Base-by-base conservation (phyloP, 2,113 vertebrate genomes). In the Brachyistius frenatus region DNA sequence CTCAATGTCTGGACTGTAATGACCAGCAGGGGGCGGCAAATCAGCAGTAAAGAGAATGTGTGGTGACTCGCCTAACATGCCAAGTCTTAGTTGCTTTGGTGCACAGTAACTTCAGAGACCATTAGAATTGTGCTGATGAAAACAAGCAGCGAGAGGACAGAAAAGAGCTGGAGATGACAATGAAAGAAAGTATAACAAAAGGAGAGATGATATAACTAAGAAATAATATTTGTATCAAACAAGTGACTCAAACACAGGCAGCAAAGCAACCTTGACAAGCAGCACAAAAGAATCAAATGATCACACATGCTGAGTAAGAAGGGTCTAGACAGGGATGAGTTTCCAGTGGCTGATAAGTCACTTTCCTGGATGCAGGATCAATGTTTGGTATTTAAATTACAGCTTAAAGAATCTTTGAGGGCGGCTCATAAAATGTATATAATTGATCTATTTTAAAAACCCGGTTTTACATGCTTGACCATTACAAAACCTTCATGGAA, bases 11-110 rank as follows among this genome's bases (percentile, higher is more conserved):
- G 35, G 50, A 77, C 55, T 66, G 49, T 35, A 78, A 32, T 39
- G 67, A 66, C 86, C 90, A 91, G 80, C 84, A 91, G 92, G 72
- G 64, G 88, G 87, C 16, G 47, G 86, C 85, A 90, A 64, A 84
- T 73, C 52, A 74, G 61, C 67, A 39, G 54, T 23, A 50, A 74
- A 66, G 50, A 52, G 36, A 68, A 65, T 44, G 61, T 46, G 61
- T 36, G 31, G 46, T 13, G 32, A 57, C 16, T 37, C 1, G 9
- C 13, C 61, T 11, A 7, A 68, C 77, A 86, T 84, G 83, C 81
- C 44, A 55, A 80, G 62, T 60, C 50, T 71, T 80, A 44, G 53
- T 52, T 78, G 61, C 66, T 75, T 49, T 63, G 60, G 39, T 73
- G 60, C 72, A 71, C 14, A 67, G 8, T 9, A 72, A 11, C 31